Base-by-base conservation (phyloP, 2,888 invertebrate species). In the Drosophila longiperda region DNA sequence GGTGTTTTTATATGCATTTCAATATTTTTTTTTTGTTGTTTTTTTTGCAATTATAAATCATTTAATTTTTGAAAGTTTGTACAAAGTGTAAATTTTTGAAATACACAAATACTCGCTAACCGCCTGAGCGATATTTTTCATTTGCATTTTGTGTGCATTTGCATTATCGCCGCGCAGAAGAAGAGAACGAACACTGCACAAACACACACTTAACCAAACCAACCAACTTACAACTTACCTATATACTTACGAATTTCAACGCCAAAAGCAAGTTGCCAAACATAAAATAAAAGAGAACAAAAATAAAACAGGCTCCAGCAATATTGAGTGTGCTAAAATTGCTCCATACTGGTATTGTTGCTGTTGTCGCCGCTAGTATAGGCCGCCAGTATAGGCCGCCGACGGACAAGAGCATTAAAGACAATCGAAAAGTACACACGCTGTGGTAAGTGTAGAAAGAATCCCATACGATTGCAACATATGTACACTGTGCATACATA, bases 311-410 rank as follows among this genome's bases (percentile, higher is more conserved):
- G 76, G 80, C 78, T 78, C 71, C 71, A 78, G 76, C 72, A 71
- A 63, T 80, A 75, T 45, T 72, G 83, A 75, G 83, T 80, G 83
- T 76, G 83, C 77, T 63, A 80, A 78, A 75, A 66, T 72, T 59
- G 66, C 81, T 80, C 66, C 69, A 72, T 59, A 72, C 64, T 59
- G 70, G 75, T 75, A 15, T 36, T 26, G 73, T 77, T 75, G 72
- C 75, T 66, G 74, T 67, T 45, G 78, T 67, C 52, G 70, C 52
- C 63, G 70, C 73, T 67, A 77, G 59, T 74, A 61, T 74, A 64
- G 63, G 61, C 55, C 54, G 70, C 73, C 73, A 77, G 59, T 74
- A 61, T 74, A 64, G 63, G 61, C 55, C 54, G 57, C 60, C 49
- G 50, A 79, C 78, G 80, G 67, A 78, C 52, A 75, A 64, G 63